These are phyloP conservation scores for Salpingus planirostris DNA, from an alignment of 2,888 invertebrate species.

Conservation along the genomic window DNA sequence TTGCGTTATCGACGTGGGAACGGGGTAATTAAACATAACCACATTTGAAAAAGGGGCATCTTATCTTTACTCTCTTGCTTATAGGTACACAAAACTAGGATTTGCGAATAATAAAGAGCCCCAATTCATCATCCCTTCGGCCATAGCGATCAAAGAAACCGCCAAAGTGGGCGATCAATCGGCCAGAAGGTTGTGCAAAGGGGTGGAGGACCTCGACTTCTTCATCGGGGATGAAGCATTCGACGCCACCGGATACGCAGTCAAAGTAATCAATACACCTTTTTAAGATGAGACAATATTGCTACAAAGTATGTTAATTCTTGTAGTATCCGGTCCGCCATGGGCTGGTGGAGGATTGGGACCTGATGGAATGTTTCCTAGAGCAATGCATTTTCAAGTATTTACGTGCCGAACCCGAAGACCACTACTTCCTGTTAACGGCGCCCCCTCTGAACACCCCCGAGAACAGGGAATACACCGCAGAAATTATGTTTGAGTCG, in stretches of 20 bases:
- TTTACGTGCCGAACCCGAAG: conserved; percentile 95
- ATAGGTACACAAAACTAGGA: conserved; percentile 91
- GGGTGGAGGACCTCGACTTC: conserved; percentile 98
- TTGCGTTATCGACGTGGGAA: conserved; percentile 98
- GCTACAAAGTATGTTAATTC: conserved; percentile 1
- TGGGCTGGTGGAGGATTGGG: conserved; percentile 99
- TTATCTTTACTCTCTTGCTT: conserved; percentile 10
- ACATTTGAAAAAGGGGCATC: conserved; percentile 2
- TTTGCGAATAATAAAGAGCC: conserved; percentile 99
- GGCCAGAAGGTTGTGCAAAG: conserved; percentile 81
- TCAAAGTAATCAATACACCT: conserved; percentile 58
- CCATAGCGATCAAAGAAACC: conserved; percentile 96
- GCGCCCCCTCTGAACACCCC: conserved; percentile 99
- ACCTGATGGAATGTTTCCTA: conserved; percentile 97
- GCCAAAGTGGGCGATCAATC: conserved; percentile 94
- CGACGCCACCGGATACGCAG: conserved; percentile 92
- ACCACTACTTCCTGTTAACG: conserved; percentile 96
- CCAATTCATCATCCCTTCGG: conserved; percentile 98
- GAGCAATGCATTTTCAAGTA: conserved; percentile 99
- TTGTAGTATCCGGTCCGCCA: conserved; percentile 94
- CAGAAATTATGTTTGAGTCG: conserved; percentile 99
- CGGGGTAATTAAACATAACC: too few relatives aligned
- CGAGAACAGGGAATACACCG: conserved; percentile 92
- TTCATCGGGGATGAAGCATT: conserved; percentile 99
- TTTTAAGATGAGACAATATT: conserved; percentile 1